Evolutionary conservation across 2,113 vertebrate genomes (phyloP).

Genomic region (Scartelaos histophorus): DNA sequence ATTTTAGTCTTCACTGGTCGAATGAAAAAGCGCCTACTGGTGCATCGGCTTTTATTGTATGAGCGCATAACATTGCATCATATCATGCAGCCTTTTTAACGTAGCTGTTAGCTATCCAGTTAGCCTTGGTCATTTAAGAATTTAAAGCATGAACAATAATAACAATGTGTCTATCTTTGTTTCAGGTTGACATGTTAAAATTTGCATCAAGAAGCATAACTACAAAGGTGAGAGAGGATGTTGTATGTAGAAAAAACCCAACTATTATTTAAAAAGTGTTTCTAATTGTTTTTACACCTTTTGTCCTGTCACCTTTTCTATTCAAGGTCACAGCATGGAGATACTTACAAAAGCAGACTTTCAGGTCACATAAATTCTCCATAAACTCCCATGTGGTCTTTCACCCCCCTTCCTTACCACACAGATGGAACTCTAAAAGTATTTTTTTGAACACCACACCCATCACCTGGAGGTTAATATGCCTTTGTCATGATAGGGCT

Average conservation of each 20-base stretch:
- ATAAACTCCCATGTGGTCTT: slow-evolving; percentile 8
- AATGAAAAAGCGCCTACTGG: not conserved
- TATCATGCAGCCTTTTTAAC: slow-evolving; percentile 5
- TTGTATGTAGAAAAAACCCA: not conserved
- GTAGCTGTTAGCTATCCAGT: slow-evolving; percentile 3
- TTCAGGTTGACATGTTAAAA: slow-evolving; percentile 60
- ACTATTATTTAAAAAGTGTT: not conserved
- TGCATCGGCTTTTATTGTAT: slow-evolving; percentile 18
- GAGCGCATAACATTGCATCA: slow-evolving; percentile 34
- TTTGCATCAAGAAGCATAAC: slow-evolving; percentile 21
- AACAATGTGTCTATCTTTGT: slow-evolving; percentile 9
- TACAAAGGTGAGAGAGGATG: slow-evolving; percentile 55
- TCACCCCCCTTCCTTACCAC: slow-evolving; percentile 18
- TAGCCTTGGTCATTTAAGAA: slow-evolving; percentile 6
- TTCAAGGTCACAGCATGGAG: slow-evolving; percentile 52
- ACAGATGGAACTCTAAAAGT: slow-evolving; percentile 20
- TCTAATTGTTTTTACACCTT: not conserved
- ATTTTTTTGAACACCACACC: slow-evolving; percentile 38
- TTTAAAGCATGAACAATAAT: not conserved
- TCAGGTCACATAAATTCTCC: slow-evolving; percentile 6
- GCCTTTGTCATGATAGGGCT: slow-evolving; percentile 37
- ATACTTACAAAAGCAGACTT: slow-evolving; percentile 34
- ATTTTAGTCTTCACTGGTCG: not conserved
- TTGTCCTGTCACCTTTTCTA: not conserved
- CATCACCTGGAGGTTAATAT: slow-evolving; percentile 29